phyloP scores from a whole-genome alignment of 2,797 vertebrate genomes.

The Bovichtus diacanthus region DNA sequence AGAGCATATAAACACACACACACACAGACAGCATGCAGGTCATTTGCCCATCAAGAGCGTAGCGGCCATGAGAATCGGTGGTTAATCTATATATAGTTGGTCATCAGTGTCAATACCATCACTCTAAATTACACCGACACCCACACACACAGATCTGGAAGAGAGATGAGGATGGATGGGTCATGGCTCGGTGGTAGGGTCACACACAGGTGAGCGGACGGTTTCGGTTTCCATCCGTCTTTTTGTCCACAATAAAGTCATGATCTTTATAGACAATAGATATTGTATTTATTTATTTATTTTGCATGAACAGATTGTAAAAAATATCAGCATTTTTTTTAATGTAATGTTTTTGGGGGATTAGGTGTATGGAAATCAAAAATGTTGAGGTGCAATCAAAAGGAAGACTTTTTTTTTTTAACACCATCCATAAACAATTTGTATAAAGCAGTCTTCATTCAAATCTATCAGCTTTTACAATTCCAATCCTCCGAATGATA shows the following conservation, averaged over 20 bases:
- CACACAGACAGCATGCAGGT: conserved; percentile 14
- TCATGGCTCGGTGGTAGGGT: conserved; percentile 50
- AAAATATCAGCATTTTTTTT: background rate
- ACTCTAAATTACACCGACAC: conserved; percentile 52
- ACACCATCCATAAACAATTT: background rate
- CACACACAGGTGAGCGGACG: conserved; percentile 69
- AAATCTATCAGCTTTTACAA: too few relatives aligned
- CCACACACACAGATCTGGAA: conserved; percentile 34
- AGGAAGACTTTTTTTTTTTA: background rate
- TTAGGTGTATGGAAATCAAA: background rate
- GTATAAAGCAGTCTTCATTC: too few relatives aligned
- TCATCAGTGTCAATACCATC: conserved; percentile 56
- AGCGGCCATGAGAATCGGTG: conserved; percentile 35
- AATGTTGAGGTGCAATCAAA: background rate
- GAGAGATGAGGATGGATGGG: conserved; percentile 71
- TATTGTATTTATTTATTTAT: background rate
- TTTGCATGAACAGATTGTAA: background rate
- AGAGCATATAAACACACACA: background rate
- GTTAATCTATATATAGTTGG: conserved; percentile 66
- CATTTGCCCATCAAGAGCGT: conserved; percentile 34
- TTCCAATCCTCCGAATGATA: background rate
- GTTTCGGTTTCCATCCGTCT: conserved; percentile 43
- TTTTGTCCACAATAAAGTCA: conserved; percentile 11
- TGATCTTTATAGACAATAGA: background rate
- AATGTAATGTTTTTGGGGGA: background rate